Base-by-base conservation (phyloP, 2,888 invertebrate genomes). In the Eledone cirrhosa region DNA sequence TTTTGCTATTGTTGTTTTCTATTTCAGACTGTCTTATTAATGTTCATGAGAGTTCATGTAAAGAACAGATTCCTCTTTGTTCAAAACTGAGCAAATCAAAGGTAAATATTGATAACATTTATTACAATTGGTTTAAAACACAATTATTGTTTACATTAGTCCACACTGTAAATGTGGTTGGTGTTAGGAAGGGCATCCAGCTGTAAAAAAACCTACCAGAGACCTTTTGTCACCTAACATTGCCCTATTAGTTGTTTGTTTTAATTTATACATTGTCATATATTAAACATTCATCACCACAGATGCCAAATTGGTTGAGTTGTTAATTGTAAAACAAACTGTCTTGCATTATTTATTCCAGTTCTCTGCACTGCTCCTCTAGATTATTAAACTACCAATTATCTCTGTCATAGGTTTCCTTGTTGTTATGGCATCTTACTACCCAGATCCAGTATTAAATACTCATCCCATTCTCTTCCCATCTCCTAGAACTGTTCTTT, bases 1-100 rank as follows among this genome's bases (percentile, higher is more conserved):
- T 22, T 59, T 14, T 63, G n/a, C 63, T 63, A 22, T n/a, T 22
- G 27, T 24, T n/a, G n/a, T 2, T n/a, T n/a, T 78, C 79, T 80
- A 78, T 81, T 80, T 33, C 92, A 96, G 96, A 94, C 91, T 97
- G 97, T 91, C 94, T 95, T 84, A 94, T 95, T 85, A 95, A 94
- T 78, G 95, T 97, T 77, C 97, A 96, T 91, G 95, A 96, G 89
- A 94, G 94, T 89, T 93, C 94, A 47, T 96, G 96, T 91, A 96
- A 96, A 91, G 97, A 97, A 89, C 95, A 95, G 92, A 94, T 96
- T 83, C 92, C 94, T 78, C 95, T 96, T 87, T 97, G 97, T 84
- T 85, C 80, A n/a, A 80, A 80, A 78, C 48, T 78, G 79, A 79
- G 48, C 59, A 82, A 82, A 80, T 80, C 79, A 69, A 83, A 83